Conservation (phyloP, 2,797 vertebrate genomes). For the Gymnothorax javanicus region DNA sequence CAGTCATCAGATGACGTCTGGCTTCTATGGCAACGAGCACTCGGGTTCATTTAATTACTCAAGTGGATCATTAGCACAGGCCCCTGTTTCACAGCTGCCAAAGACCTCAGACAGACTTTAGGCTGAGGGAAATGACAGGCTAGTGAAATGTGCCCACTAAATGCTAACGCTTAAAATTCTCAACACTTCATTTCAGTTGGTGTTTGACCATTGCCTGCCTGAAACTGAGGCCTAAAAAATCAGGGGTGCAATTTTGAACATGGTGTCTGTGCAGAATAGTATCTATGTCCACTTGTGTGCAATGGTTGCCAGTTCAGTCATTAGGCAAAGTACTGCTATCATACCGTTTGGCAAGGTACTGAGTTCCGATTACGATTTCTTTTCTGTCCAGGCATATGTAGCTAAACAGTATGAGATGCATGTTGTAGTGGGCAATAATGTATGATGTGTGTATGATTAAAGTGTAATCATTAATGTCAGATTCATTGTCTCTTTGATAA, state of each 20-base stretch:
- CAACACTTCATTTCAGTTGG: background rate
- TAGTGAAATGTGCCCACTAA: background rate
- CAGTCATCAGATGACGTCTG: constrained; percentile 35
- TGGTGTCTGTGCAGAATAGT: background rate
- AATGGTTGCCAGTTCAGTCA: background rate
- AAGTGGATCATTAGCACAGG: constrained; percentile 32
- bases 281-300: background rate
- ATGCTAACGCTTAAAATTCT: background rate
- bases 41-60: constrained; percentile 38
- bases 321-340: background rate
- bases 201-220: background rate
- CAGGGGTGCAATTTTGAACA: background rate
- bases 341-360: background rate
- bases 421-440: background rate
- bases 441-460: background rate
- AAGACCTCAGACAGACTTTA: constrained; percentile 3
- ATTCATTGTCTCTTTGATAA: background rate
- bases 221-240: background rate
- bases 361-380: background rate
- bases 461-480: background rate
- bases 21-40: constrained; percentile 46
- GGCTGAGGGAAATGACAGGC: constrained; percentile 14
- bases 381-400: background rate
- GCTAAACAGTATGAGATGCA: background rate
- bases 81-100: constrained; percentile 24